Evolutionary conservation across 2,888 invertebrate species (phyloP), one percentile per base, ranked within the genome.

Genomic region (Deilephila elpenor): DNA sequence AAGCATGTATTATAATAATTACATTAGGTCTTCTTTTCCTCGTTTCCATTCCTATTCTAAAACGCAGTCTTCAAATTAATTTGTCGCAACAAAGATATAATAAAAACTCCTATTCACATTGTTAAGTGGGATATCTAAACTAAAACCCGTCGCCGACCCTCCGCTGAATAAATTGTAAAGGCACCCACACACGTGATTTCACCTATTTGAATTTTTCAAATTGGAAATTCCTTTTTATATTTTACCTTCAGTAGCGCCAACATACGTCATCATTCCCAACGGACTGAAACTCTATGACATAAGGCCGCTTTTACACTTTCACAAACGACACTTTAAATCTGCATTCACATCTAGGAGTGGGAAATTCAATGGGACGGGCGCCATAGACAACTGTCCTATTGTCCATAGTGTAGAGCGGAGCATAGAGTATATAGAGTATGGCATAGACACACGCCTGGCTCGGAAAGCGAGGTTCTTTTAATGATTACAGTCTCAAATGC

Each of bases 401-500:
- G 84, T 83, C 75, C 74, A 80, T 81, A 81, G 81, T 79, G 80
- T 75, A 71, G 72, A 76, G 77, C 77, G 75, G 74, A 73, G 76
- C 62, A 77, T 79, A 79, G 78, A 78, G 76, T 74, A 71, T 56
- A 56, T 74, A 76, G 77, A 67, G 51, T 67, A 67, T 67, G 67
- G 67, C 67, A 76, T 77, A 76, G 72, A 73, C 59, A 70, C 60
- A 78, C 78, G 79, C 78, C 78, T 79, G 75, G 80, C 76, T 79
- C 77, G 78, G 75, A 76, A 80, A 79, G 78, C 72, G 74, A 74
- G 83, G 83, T 80, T 84, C 83, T 86, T 84, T 86, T 83, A 86
- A 89, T 88, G 84, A 86, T 86, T 84, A 81, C 86, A 83, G 84
- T 78, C 73, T 76, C 79, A 80, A 83, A 83, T 82, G 82, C 75